Percentiles rank a stretch among this genome's conserved stretches.
Conservation (phyloP, 2,113 vertebrate genomes). For the Cygnus buccinator region DNA sequence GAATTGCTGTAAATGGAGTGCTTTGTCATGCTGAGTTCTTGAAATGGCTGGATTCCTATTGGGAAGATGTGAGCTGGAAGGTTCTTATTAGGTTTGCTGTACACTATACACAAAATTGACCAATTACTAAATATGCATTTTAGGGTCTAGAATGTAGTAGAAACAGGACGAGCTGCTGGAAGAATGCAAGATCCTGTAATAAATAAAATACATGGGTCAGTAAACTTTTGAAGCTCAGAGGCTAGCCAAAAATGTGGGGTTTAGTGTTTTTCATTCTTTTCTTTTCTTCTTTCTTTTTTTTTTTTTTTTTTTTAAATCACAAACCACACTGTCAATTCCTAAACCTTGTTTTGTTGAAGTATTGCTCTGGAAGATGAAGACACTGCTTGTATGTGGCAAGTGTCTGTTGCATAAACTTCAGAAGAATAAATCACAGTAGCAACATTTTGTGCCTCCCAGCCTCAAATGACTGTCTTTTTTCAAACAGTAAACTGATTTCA, state of each 20-base stretch:
- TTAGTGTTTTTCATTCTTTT: background rate
- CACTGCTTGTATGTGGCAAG: background rate
- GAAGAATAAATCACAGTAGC: background rate
- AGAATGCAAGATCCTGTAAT: background rate
- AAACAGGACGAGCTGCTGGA: background rate
- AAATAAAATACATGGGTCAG: background rate
- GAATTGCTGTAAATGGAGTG: slow-evolving; percentile 54
- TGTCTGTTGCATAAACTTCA: background rate
- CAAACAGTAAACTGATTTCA: background rate
- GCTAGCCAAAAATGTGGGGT: background rate
- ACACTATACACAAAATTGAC: background rate
- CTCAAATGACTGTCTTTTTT: background rate
- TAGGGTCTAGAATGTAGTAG: background rate
- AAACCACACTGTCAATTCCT: slow-evolving; percentile 18
- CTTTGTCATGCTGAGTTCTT: slow-evolving; percentile 52
- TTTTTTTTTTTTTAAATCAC: background rate
- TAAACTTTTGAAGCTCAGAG: background rate
- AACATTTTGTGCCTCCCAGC: background rate
- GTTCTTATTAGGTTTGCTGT: slow-evolving; percentile 17
- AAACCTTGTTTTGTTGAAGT: background rate
- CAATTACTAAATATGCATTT: background rate
- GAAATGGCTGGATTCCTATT: slow-evolving; percentile 53
- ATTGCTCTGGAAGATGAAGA: background rate
- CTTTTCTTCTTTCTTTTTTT: background rate
- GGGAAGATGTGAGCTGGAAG: slow-evolving; percentile 57